Percentiles rank a stretch among this genome's conserved stretches.
phyloP scores from a whole-genome alignment of 1,140 invertebrate species.

The Calliopsis andreniformis region DNA sequence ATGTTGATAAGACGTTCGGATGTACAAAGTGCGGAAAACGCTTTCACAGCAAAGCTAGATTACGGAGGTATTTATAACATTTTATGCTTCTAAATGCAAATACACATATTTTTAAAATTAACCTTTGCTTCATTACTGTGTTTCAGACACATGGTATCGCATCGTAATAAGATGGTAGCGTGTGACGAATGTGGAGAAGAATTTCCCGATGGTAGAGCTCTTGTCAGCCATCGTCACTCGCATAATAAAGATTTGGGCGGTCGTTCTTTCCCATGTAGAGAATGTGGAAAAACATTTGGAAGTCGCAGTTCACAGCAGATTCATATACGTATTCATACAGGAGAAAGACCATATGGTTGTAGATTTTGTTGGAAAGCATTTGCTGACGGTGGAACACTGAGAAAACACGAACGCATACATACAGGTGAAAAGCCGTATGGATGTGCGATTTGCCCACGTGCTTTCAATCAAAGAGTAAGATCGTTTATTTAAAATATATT shows the following conservation, averaged over 20 bases:
- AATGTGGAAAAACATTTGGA: slow-evolving; percentile 92
- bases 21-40: slow-evolving; percentile 86
- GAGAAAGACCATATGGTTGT: slow-evolving; percentile 93
- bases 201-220: slow-evolving; percentile 86
- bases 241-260: slow-evolving; percentile 84
- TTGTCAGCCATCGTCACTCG: slow-evolving; percentile 87
- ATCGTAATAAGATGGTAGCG: slow-evolving; percentile 86
- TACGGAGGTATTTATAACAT: slow-evolving; percentile 77
- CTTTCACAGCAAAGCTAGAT: slow-evolving; percentile 86
- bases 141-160: slow-evolving; percentile 85
- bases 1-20: slow-evolving; percentile 82
- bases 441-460: slow-evolving; percentile 95
- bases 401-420: slow-evolving; percentile 98
- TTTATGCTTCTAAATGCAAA: too few relatives aligned
- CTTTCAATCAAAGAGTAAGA: slow-evolving; percentile 89
- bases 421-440: slow-evolving; percentile 97
- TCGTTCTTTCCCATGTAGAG: slow-evolving; percentile 90
- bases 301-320: slow-evolving; percentile 96
- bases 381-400: slow-evolving; percentile 97
- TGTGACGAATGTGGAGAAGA: slow-evolving; percentile 88
- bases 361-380: slow-evolving; percentile 99
- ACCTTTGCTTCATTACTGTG: background rate
- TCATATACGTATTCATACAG: slow-evolving; percentile 93
- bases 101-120: background rate
- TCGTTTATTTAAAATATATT: background rate